Base-by-base conservation (phyloP, 2,888 invertebrate genomes). In the Girardia tigrina region DNA sequence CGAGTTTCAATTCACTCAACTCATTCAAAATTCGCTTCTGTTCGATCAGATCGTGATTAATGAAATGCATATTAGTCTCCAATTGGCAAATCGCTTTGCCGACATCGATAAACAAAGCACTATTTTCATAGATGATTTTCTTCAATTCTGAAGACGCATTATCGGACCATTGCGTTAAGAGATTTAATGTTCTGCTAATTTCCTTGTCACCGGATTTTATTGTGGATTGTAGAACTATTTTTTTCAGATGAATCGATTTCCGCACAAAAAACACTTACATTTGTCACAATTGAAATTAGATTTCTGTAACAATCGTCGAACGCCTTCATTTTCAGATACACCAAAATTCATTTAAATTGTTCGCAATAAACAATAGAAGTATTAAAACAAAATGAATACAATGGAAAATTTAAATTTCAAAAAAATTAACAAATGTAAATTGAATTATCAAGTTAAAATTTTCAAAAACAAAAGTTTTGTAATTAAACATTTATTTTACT, bases 271-370 rank as follows among this genome's bases (percentile, higher is more conserved):
- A 20, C 4, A 56, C 4, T 56, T 16, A 56, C 56, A 56, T 56
- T 56, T 56, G 4, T n/a, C 56, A 56, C 56, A 56, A 56, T 56
- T 56, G n/a, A 56, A 56, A 56, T 56, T 56, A 20, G 56, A 23
- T 56, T 56, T n/a, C n/a, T 56, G 56, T 23, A 56, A 20, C n/a
- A 56, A 23, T 56, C 56, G n/a, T 56, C 56, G 4, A 56, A 56
- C 56, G 23, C 56, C 56, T 56, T 56, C 56, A 56, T 56, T 56
- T 56, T 56, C 56, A 56, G n/a, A n/a, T n/a, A n/a, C n/a, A n/a
- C n/a, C n/a, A n/a, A n/a, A n/a, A n/a, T n/a, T n/a, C n/a, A n/a
- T n/a, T n/a, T n/a, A n/a, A n/a, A n/a, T n/a, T n/a, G n/a, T n/a
- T n/a, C n/a, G n/a, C n/a, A n/a, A n/a, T n/a, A n/a, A n/a, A n/a